A percentile compares a stretch with the other conserved stretches of the same genome.
Evolutionary conservation across 2,888 invertebrate genomes (phyloP).

Genomic region (Camponotus fellah): DNA sequence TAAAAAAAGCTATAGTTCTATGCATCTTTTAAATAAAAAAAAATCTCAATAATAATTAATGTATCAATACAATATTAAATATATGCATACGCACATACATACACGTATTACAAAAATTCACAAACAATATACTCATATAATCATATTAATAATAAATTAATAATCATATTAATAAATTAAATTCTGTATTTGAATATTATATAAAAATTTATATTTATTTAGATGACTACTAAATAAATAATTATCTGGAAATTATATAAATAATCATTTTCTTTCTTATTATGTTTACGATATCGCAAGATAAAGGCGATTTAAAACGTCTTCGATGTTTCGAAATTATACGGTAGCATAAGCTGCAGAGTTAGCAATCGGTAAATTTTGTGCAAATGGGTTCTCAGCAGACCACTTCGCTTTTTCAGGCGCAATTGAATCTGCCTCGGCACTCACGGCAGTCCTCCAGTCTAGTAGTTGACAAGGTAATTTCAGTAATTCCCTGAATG

Average conservation of each 20-base stretch:
- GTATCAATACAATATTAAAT: neutral
- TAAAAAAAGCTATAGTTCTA: neutral
- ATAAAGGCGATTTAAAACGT: conserved; percentile 52
- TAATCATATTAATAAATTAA: neutral
- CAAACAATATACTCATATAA: neutral
- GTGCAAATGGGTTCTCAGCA: conserved; percentile 45
- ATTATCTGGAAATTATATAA: neutral
- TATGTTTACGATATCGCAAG: conserved; percentile 38
- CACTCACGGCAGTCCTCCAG: conserved; percentile 38
- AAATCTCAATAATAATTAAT: neutral
- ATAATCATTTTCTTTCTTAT: neutral
- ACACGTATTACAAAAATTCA: neutral
- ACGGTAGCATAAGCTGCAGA: conserved; percentile 39
- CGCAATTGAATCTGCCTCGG: conserved; percentile 32
- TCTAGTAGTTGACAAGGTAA: conserved; percentile 48
- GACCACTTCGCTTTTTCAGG: conserved; percentile 50
- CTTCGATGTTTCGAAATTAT: conserved; percentile 46
- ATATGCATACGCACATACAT: neutral
- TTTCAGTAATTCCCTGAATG: conserved; percentile 50
- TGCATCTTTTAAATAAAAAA: neutral
- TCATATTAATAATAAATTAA: neutral
- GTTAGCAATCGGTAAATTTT: conserved; percentile 57
- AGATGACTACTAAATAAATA: neutral
- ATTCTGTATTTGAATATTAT: neutral
- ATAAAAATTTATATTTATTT: neutral